Base-by-base conservation (phyloP, 1,140 invertebrate species). In the Apocrypta bakeri region DNA sequence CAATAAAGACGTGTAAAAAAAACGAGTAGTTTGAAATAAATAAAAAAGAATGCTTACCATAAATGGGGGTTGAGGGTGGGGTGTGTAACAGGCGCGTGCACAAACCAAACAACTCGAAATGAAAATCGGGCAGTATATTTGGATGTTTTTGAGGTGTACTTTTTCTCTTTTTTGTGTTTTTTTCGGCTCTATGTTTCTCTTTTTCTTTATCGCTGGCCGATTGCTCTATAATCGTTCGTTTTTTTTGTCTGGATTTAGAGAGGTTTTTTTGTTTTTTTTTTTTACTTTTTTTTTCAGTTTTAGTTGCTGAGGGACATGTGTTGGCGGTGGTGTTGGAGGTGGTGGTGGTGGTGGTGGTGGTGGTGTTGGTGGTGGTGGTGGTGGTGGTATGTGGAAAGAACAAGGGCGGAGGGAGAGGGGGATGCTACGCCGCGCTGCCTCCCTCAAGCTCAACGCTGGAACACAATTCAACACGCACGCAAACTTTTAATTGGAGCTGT, bases 61-160 rank as follows among this genome's bases (percentile, higher is more conserved):
- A 86, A 92, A 87, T 90, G 87, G 88, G 91, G 90, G 88, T 92
- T 91, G 91, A 90, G 87, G 91, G 90, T 92, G 90, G 91, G 91
- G 84, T 90, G 90, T 92, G 90, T 92, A 91, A 92, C 91, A 92
- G 91, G 90, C 90, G 89, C 91, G 91, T 92, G 91, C 91, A 92
- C 91, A 92, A 92, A 91, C 91, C 91, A 92, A 92, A 92, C 89
- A 92, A 92, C 91, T 92, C 89, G 91, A 92, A 92, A 92, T 91
- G 90, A 92, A 91, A 92, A 92, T 91, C 87, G 90, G 90, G 89
- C 86, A 92, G 89, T 90, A 56, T 72, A 86, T 89, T 91, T 89
- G 87, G 88, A 84, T 87, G 87, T 84, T 87, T 88, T 87, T 85
- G 86, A 90, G 86, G 86, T 85, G 84, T 88, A 42, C 12, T 77